These are phyloP conservation scores for Syngnathus scovelli DNA, from an alignment of 2,113 vertebrate genomes.

Conservation along the genomic window DNA sequence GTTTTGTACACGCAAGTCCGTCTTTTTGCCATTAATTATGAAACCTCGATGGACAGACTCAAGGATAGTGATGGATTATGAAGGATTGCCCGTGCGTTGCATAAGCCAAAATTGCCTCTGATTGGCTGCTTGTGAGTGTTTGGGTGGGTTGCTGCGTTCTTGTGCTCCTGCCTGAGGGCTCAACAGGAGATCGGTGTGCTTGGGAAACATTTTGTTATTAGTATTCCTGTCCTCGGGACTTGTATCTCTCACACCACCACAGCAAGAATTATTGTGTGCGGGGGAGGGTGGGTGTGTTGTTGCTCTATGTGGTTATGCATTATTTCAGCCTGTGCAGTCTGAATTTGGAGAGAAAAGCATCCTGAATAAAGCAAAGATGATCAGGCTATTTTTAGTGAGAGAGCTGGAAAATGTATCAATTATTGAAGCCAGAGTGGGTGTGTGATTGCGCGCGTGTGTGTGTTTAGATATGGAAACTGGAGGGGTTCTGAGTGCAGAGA, in stretches of 20 bases:
- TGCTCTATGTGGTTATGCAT: neutral
- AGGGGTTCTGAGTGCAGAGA: neutral
- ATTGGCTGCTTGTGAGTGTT: conserved; percentile 35
- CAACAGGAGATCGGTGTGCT: conserved; percentile 49
- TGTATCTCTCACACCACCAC: conserved; percentile 20
- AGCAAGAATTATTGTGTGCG: conserved; percentile 27
- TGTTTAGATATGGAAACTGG: neutral
- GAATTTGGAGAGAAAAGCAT: neutral
- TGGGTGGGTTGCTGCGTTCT: conserved; percentile 48
- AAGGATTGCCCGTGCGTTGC: conserved; percentile 36
- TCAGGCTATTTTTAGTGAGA: conserved; percentile 1
- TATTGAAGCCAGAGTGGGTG: neutral
- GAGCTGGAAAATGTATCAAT: conserved; percentile 3
- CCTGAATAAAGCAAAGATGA: conserved; percentile 1
- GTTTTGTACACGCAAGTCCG: neutral
- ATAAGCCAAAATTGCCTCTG: conserved; percentile 37
- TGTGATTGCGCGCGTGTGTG: neutral
- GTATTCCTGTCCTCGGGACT: conserved; percentile 32
- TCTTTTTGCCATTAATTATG: conserved; percentile 13
- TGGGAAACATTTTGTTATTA: conserved; percentile 61
- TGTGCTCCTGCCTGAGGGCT: conserved; percentile 52
- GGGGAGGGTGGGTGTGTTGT: conserved; percentile 7
- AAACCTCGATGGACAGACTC: conserved; percentile 21
- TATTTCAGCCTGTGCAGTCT: neutral
- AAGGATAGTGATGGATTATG: conserved; percentile 38